Evolutionary conservation across 2,113 vertebrate species (phyloP), one percentile per base, ranked within the genome.

Genomic region (Eublepharis macularius): DNA sequence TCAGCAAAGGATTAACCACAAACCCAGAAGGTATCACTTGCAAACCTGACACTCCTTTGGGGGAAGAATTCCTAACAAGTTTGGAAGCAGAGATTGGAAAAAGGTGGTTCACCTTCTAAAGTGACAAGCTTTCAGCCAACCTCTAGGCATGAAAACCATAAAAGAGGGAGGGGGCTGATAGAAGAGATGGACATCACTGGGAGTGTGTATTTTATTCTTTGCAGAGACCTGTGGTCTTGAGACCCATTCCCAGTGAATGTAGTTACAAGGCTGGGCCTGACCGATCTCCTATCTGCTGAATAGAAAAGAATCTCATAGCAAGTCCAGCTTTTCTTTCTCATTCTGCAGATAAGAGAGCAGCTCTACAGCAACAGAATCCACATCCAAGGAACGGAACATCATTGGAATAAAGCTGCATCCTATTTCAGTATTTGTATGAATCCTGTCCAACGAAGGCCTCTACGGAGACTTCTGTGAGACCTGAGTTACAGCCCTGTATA

Each of bases 301-400:
- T 43, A 76, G 82, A 76, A 83, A 76, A 83, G 41, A 83, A 66
- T 34, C 57, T 66, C 34, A 76, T 32, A 57, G 57, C 29, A n/a
- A 75, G 19, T 45, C 2, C 73, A 66, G 82, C 24, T 83, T 76
- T 57, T 12, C 54, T 66, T 76, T 75, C 72, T 75, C 47, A 14
- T 65, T 75, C 57, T 47, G 75, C 34, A 5, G 12, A 49, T 60
- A 63, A 45, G 14, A 81, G 57, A 83, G 2, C 82, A 76, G 81
- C 32, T 74, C 17, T 13, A 74, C 29, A 34, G 54, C 54, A 47
- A 75, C 54, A 47, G n/a, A 47, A 75, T 7, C 16, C 54, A 43
- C 60, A 63, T 57, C 75, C 43, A 43, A 63, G 13, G 43, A 36
- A 66, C 65, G 41, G 57, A 65, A 7, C 43, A 32, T 65, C 32